These are phyloP conservation scores for Hemicentrotus pulcherrimus DNA, from an alignment of 35 echinoderm and acorn worm genomes.

Conservation along the genomic window DNA sequence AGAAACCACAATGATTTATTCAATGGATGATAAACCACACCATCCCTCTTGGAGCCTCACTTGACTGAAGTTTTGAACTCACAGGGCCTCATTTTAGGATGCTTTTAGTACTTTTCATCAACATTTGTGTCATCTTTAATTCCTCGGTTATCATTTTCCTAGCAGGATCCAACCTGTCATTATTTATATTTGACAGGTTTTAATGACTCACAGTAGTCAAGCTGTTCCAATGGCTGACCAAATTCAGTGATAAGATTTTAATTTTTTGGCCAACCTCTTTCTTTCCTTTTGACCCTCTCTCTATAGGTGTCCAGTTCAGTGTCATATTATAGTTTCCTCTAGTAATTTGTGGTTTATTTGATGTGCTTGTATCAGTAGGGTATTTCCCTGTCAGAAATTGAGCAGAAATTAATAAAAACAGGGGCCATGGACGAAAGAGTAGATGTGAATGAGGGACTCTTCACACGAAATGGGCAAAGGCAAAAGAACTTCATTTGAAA, in stretches of 20 bases:
- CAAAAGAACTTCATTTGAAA: neutral
- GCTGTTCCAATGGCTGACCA: neutral
- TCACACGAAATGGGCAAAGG: neutral
- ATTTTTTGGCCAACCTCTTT: neutral
- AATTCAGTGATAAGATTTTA: neutral
- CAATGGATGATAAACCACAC: neutral
- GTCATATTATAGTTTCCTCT: slow-evolving; percentile 4
- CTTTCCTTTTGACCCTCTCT: neutral
- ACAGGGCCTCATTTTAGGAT: neutral
- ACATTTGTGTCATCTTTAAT: slow-evolving; percentile 2
- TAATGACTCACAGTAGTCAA: neutral
- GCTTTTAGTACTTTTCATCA: neutral
- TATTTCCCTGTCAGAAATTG: neutral
- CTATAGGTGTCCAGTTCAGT: neutral
- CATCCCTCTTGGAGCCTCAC: neutral
- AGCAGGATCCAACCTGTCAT: neutral
- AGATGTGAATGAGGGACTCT: neutral
- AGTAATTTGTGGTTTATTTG: neutral
- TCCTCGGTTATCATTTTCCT: neutral
- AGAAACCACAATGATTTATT: neutral
- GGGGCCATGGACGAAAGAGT: neutral
- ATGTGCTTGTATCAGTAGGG: neutral
- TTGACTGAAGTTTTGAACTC: neutral
- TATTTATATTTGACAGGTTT: neutral
- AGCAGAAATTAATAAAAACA: neutral